These are phyloP conservation scores for Drosophila parthenogenetica DNA, from an alignment of 2,888 invertebrate species.

Conservation along the genomic window DNA sequence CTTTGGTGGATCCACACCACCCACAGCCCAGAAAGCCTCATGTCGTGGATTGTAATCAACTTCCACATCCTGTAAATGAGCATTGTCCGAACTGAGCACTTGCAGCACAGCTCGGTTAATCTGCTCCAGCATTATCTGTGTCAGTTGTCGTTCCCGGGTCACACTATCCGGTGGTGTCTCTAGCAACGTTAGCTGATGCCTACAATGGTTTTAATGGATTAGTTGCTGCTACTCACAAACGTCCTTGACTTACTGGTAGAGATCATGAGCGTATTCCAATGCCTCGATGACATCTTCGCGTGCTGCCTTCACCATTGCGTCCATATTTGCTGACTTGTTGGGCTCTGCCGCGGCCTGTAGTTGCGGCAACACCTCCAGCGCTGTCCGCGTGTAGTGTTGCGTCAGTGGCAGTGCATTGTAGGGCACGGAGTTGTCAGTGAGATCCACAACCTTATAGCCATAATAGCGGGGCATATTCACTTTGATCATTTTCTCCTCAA, in stretches of 20 bases:
- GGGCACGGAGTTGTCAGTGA: conserved; percentile 87
- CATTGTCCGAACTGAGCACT: conserved; percentile 86
- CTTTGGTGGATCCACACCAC: conserved; percentile 88
- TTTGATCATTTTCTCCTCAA: conserved; percentile 94
- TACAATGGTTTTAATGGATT: conserved; percentile 1
- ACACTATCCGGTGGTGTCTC: conserved; percentile 33
- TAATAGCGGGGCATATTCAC: conserved; percentile 93
- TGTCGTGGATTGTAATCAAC: conserved; percentile 91
- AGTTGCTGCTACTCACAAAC: neutral
- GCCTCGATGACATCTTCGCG: conserved; percentile 79
- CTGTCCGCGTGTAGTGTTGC: conserved; percentile 92
- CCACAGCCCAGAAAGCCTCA: conserved; percentile 94
- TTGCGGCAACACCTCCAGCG: conserved; percentile 86
- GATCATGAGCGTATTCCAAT: conserved; percentile 75
- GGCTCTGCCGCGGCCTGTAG: neutral
- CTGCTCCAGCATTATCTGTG: conserved; percentile 87
- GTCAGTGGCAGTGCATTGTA: conserved; percentile 90
- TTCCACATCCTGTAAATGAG: conserved; percentile 87
- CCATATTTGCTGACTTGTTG: conserved; percentile 33
- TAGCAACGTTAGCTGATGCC: conserved; percentile 39
- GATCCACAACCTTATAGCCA: conserved; percentile 89
- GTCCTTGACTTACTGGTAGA: conserved; percentile 63
- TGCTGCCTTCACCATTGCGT: conserved; percentile 55
- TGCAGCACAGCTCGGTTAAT: conserved; percentile 89
- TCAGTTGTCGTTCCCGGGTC: conserved; percentile 67